Conservation (phyloP, 2,888 invertebrate genomes). For the Pegoplata infirma region DNA sequence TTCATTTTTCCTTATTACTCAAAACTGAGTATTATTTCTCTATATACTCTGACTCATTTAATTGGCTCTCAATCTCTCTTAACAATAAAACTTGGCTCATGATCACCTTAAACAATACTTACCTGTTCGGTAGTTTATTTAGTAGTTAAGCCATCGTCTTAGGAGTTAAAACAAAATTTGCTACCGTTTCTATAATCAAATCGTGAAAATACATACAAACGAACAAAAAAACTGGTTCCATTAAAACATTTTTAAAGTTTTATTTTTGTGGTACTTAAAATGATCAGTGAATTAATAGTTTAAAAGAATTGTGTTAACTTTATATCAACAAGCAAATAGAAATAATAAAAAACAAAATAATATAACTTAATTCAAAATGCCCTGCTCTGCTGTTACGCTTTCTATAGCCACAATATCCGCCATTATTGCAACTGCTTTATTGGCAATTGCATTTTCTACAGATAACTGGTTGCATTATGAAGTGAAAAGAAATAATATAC, state of each 20-base stretch:
- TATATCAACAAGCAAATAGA: slow-evolving; percentile 23
- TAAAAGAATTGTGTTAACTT: neutral
- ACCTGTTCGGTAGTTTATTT: slow-evolving; percentile 33
- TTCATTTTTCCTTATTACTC: neutral
- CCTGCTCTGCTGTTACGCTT: slow-evolving; percentile 95
- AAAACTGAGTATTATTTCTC: slow-evolving; percentile 21
- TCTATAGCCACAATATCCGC: slow-evolving; percentile 97
- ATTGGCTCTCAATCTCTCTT: slow-evolving; percentile 30
- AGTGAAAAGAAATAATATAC: slow-evolving; percentile 92
- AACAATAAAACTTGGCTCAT: slow-evolving; percentile 49
- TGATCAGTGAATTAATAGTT: slow-evolving; percentile 29
- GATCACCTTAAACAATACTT: slow-evolving; percentile 32
- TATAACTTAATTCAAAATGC: slow-evolving; percentile 82
- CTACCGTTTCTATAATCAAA: slow-evolving; percentile 23
- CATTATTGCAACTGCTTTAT: slow-evolving; percentile 94
- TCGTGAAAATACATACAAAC: slow-evolving; percentile 43
- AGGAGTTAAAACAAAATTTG: slow-evolving; percentile 42
- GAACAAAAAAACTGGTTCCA: slow-evolving; percentile 54
- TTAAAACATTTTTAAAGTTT: slow-evolving; percentile 30
- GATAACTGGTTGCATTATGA: slow-evolving; percentile 98
- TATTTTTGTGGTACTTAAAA: slow-evolving; percentile 35
- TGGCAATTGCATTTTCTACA: slow-evolving; percentile 96
- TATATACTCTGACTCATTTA: slow-evolving; percentile 7
- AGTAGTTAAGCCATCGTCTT: slow-evolving; percentile 58
- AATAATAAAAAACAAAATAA: slow-evolving; percentile 3